These are phyloP conservation scores for Lordiphosa stackelbergi DNA, from an alignment of 1,140 invertebrate genomes.

Conservation along the genomic window DNA sequence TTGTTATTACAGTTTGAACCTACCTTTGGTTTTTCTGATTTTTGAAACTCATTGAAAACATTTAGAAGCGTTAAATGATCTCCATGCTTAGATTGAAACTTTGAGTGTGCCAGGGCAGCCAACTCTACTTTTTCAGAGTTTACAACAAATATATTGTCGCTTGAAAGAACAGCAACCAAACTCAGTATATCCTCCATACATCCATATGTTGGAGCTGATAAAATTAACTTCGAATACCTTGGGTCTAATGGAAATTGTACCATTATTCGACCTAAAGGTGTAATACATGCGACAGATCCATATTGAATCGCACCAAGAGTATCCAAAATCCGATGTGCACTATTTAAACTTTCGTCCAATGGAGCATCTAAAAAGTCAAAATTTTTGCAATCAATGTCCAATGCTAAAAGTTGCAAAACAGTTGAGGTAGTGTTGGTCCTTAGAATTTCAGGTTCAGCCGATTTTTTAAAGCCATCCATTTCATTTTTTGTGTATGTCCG, in stretches of 20 bases:
- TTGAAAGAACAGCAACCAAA: slow-evolving; percentile 81
- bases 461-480: slow-evolving; percentile 82
- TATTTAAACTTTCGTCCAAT: slow-evolving; percentile 82
- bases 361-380: slow-evolving; percentile 97
- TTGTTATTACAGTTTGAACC: slow-evolving; percentile 6
- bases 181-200: slow-evolving; percentile 89
- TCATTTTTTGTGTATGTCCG: slow-evolving; percentile 85
- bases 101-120: slow-evolving; percentile 83
- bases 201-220: slow-evolving; percentile 86
- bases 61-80: slow-evolving; percentile 96
- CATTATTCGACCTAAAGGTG: slow-evolving; percentile 90
- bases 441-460: slow-evolving; percentile 91
- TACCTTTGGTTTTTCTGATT: slow-evolving; percentile 85
- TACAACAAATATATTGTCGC: slow-evolving; percentile 81
- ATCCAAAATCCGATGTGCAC: slow-evolving; percentile 84
- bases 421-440: slow-evolving; percentile 77
- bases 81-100: slow-evolving; percentile 91
- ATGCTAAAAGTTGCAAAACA: slow-evolving; percentile 85
- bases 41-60: slow-evolving; percentile 88
- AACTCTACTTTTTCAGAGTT: slow-evolving; percentile 81
- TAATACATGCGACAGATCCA: slow-evolving; percentile 79
- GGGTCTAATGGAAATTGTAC: slow-evolving; percentile 95
- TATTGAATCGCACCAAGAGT: slow-evolving; percentile 85
- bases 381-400: slow-evolving; percentile 87
- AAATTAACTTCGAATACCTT: slow-evolving; percentile 89